These are phyloP conservation scores for Sarcophilus harrisii DNA, from an alignment of 2,797 vertebrate genomes.

Conservation along the genomic window DNA sequence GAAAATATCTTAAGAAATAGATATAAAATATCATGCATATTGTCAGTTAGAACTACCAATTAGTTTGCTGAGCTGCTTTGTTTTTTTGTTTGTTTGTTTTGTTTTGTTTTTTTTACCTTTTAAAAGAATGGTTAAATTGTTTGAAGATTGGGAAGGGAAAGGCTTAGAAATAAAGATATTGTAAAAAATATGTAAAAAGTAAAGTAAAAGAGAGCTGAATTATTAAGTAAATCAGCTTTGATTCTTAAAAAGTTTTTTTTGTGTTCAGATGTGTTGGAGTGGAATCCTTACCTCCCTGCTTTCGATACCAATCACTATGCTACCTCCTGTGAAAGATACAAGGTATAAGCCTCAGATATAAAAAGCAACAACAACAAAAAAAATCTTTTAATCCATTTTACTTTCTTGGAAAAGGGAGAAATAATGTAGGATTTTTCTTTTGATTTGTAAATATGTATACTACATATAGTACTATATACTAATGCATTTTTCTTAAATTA, in stretches of 20 bases:
- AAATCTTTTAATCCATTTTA: neutral
- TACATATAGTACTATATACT: neutral
- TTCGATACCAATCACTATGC: slow-evolving; percentile 93
- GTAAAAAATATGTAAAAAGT: neutral
- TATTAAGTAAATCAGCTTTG: neutral
- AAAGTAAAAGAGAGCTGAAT: neutral
- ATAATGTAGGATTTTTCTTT: neutral
- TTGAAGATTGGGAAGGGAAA: neutral
- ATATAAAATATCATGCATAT: neutral
- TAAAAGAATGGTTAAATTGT: neutral
- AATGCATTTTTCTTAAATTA: neutral
- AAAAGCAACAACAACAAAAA: neutral
- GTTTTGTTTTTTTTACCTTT: no score
- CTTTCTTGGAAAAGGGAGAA: slow-evolving; percentile 9
- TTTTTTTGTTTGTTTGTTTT: neutral
- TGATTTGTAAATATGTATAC: neutral
- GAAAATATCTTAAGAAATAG: neutral
- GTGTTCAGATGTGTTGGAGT: slow-evolving; percentile 95
- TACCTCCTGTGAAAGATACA: slow-evolving; percentile 93
- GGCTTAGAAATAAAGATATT: neutral
- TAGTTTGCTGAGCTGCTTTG: neutral
- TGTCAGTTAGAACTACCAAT: neutral
- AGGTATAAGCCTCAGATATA: slow-evolving; percentile 82
- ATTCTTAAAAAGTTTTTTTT: slow-evolving; percentile 39
- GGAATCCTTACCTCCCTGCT: slow-evolving; percentile 87